phyloP scores from a whole-genome alignment of 2,888 invertebrate species.

The Stomorhina lunata region DNA sequence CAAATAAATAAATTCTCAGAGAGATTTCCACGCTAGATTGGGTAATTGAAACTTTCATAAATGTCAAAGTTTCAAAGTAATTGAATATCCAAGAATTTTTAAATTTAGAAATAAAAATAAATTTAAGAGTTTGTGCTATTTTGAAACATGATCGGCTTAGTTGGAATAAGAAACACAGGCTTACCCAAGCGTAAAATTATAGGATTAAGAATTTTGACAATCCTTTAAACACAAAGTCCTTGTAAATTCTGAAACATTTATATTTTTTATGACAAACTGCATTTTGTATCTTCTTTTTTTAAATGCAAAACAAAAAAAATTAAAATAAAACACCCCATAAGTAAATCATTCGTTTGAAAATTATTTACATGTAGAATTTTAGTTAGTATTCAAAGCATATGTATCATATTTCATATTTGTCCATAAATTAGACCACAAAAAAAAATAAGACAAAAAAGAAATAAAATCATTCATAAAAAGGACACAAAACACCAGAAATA shows the following conservation, averaged over 20 bases:
- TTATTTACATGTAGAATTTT: conserved; percentile 58
- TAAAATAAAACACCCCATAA: conserved; percentile 7
- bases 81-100: background rate
- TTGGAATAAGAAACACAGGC: no score
- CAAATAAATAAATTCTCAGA: no score
- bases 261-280: background rate
- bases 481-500: background rate
- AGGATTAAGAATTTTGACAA: background rate
- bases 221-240: background rate
- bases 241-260: background rate
- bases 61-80: background rate
- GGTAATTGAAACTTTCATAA: background rate
- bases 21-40: no score
- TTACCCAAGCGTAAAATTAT: conserved; percentile 28
- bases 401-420: conserved; percentile 62
- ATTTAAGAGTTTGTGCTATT: conserved; percentile 19
- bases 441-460: background rate
- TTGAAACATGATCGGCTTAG: background rate
- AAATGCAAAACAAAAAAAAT: background rate
- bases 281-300: background rate
- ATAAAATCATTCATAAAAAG: background rate
- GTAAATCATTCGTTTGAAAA: conserved; percentile 37
- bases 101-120: no score
- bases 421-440: conserved; percentile 62
- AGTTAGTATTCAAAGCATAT: conserved; percentile 62